phyloP scores from a whole-genome alignment of 2,888 invertebrate genomes.

The Nomada goodeniana region DNA sequence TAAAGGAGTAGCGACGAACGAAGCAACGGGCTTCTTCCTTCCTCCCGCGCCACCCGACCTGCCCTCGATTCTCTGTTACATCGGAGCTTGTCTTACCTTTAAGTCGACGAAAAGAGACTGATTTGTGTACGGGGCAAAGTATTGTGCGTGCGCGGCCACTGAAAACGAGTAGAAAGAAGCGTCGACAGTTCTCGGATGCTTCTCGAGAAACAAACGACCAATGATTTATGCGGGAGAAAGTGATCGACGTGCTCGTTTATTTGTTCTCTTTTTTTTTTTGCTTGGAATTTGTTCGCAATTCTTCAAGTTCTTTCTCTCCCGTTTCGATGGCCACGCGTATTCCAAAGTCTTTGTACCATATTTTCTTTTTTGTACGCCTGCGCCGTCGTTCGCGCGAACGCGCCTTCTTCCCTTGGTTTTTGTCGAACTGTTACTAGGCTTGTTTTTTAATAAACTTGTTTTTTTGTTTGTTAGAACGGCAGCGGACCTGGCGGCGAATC shows the following conservation, averaged over 20 bases:
- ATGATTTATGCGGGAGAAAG: background rate
- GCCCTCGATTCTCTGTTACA: constrained; percentile 49
- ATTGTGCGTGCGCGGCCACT: constrained; percentile 77
- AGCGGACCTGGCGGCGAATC: constrained; percentile 92
- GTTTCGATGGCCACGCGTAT: constrained; percentile 66
- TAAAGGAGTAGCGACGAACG: constrained; percentile 6
- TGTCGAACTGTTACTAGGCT: constrained; percentile 80
- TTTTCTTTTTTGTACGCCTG: constrained; percentile 75
- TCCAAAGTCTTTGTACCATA: constrained; percentile 75
- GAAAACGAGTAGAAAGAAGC: constrained; percentile 15
- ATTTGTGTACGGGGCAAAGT: constrained; percentile 77
- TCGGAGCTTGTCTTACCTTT: constrained; percentile 56
- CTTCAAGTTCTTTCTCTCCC: background rate
- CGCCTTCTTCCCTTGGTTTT: constrained; percentile 78
- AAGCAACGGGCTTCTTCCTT: constrained; percentile 4
- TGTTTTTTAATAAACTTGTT: constrained; percentile 85
- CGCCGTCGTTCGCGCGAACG: constrained; percentile 77
- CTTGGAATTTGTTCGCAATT: too few species aligned
- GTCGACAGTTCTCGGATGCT: background rate
- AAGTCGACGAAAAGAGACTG: constrained; percentile 53
- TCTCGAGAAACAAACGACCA: background rate
- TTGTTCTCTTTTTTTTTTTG: background rate
- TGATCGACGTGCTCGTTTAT: background rate
- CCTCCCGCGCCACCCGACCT: constrained; percentile 52
- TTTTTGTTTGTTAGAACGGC: constrained; percentile 93